These are phyloP conservation scores for Pithys albifrons DNA, from an alignment of 2,113 vertebrate species.

Conservation along the genomic window DNA sequence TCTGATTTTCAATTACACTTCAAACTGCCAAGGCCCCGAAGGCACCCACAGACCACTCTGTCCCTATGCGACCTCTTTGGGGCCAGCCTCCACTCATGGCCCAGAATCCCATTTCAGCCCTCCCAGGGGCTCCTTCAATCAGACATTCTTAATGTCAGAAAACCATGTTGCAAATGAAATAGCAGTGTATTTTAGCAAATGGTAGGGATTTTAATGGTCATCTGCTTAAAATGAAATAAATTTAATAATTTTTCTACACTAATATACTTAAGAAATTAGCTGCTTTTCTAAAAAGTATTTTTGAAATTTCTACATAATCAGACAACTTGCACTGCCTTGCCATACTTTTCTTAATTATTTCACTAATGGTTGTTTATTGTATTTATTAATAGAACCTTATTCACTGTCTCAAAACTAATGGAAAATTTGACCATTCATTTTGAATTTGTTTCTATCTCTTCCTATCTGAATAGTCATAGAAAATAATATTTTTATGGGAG, in stretches of 20 bases:
- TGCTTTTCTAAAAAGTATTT: not conserved
- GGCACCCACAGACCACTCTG: not conserved
- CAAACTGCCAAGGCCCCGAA: not conserved
- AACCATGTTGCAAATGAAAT: not conserved
- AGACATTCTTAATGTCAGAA: not conserved
- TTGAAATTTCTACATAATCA: not conserved
- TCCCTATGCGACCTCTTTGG: not conserved
- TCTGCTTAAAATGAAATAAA: not conserved
- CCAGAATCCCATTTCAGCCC: not conserved
- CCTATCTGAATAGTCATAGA: not conserved
- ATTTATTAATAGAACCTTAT: not conserved
- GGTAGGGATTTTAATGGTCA: not conserved
- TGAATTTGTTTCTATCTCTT: not conserved
- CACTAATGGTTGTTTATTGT: not conserved
- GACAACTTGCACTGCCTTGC: not conserved
- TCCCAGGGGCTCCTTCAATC: not conserved
- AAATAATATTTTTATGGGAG: slow-evolving; percentile 12
- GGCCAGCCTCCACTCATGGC: fast-evolving
- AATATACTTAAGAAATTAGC: not conserved
- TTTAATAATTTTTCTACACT: not conserved
- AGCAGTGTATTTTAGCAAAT: not conserved
- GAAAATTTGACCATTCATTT: not conserved
- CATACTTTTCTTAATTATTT: not conserved
- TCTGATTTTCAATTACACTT: not conserved
- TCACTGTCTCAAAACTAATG: not conserved